phyloP scores from a whole-genome alignment of 1,140 invertebrate species.

The Tribolium madens region DNA sequence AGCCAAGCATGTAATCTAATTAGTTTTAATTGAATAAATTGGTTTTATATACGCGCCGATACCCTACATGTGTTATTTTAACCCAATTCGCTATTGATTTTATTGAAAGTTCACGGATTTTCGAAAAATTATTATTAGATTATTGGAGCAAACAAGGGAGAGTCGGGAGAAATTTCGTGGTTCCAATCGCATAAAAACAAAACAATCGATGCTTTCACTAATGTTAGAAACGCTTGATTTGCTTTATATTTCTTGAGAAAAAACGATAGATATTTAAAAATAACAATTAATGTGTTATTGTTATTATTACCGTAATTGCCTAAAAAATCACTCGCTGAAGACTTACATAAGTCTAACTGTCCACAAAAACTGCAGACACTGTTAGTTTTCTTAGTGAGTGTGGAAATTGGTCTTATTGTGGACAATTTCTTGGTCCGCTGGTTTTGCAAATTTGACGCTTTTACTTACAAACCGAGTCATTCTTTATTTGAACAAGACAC shows the following conservation, averaged over 20 bases:
- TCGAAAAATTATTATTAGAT: slow-evolving; percentile 32
- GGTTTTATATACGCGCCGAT: slow-evolving; percentile 28
- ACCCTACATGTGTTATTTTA: slow-evolving; percentile 45
- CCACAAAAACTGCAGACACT: slow-evolving; percentile 1
- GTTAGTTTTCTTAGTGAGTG: slow-evolving; percentile 24
- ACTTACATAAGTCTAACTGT: slow-evolving; percentile 6
- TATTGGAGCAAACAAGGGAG: neutral
- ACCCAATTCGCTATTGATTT: slow-evolving; percentile 47
- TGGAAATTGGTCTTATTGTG: slow-evolving; percentile 22
- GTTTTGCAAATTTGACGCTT: slow-evolving; percentile 35
- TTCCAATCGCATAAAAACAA: neutral
- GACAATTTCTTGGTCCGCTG: slow-evolving; percentile 40
- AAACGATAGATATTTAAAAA: too few relatives aligned
- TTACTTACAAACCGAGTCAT: slow-evolving; percentile 8
- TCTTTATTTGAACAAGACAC: neutral
- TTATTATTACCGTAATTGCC: neutral
- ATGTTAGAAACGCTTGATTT: neutral
- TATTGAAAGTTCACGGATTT: slow-evolving; percentile 34
- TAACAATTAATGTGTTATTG: too few relatives aligned
- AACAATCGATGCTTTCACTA: neutral
- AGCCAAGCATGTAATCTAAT: slow-evolving; percentile 42
- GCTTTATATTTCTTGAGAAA: neutral
- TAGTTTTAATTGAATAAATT: slow-evolving; percentile 46
- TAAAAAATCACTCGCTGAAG: neutral
- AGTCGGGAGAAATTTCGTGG: neutral